Evolutionary conservation across 2,888 invertebrate species (phyloP), one percentile per base, ranked within the genome.

Genomic region (Girardia tigrina): DNA sequence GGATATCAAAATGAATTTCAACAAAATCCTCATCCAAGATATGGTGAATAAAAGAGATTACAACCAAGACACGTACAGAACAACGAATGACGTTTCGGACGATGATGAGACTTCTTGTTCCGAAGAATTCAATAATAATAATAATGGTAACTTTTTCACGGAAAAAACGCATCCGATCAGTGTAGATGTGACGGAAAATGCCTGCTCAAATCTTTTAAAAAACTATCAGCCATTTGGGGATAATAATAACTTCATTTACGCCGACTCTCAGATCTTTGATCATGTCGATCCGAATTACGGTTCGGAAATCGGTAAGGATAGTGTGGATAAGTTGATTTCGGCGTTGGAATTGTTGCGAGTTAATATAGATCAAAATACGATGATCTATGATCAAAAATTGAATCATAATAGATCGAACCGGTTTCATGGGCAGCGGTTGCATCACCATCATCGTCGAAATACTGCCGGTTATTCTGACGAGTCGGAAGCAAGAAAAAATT

Each of bases 1-100:
- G 56, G 56, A 56, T 56, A 72, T 72, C 2, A 72, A 28, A 23
- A 72, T 72, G 73, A 72, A 72, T 29, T 72, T 72, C 29, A 72
- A 72, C 36, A 72, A 72, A 36, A 72, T 72, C n/a, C 29, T 72
- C 12, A 72, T 72, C 8, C 73, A 72, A 36, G 36, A 72, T 26
- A 72, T 72, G 29, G 73, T 72, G 6, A 72, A 69, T 26, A 72
- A 72, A n/a, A 29, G 73, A 8, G 26, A 36, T 72, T 27, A 26
- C 14, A 36, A 29, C 16, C 73, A 56, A 56, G 56, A 56, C 2
- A 56, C 56, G n/a, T 56, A 56, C n/a, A 4, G 56, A 56, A 56
- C 56, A 56, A 56, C 56, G 56, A 56, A 56, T n/a, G 56, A 56
- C n/a, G n/a, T 56, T 12, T 56, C 56, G 6, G 56, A 56, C 23